Base-by-base conservation (phyloP, 2,888 invertebrate genomes). In the Oegoconia quadripuncta region DNA sequence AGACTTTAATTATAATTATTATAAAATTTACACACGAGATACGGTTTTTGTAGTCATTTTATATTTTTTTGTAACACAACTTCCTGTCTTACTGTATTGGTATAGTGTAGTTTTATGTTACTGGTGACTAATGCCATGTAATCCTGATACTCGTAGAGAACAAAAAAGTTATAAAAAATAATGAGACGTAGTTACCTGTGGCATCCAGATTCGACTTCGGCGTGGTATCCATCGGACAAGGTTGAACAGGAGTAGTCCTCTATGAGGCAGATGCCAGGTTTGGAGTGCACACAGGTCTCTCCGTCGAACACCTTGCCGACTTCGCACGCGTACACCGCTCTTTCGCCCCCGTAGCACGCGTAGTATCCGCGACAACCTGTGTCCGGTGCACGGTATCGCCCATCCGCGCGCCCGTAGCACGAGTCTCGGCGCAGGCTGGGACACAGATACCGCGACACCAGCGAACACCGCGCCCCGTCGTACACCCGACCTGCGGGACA, bases 341-440 rank as follows among this genome's bases (percentile, higher is more conserved):
- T 89, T 50, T 86, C 80, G 1, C 90, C 89, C 41, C 73, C 74
- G 13, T 77, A 74, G 64, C 91, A 91, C 52, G 84, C 88, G 67
- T 88, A 90, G 71, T 90, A 91, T 8, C 89, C 88, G 31, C 90
- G 86, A 55, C 91, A 91, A 2, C 89, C 89, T 1, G 86, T 77
- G 52, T 77, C 81, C 16, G 66, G 60, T 14, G 81, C 78, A 15
- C 83, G 81, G 65, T 90, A 89, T 37, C 89, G 88, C 1, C 91
- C 90, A 55, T 91, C 89, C 7, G 78, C 52, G 26, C 88, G 86
- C 2, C 79, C 78, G 41, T 74, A 75, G 59, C 91, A 91, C 17
- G 88, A 82, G 60, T 88, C 87, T 11, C 69, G 68, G 48, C 88
- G 88, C 39, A 80, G 60, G 43, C 81, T 82, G 28, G 89, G 88